Evolutionary conservation across 2,797 vertebrate species (phyloP).

Genomic region (Gephyroberyx darwinii): DNA sequence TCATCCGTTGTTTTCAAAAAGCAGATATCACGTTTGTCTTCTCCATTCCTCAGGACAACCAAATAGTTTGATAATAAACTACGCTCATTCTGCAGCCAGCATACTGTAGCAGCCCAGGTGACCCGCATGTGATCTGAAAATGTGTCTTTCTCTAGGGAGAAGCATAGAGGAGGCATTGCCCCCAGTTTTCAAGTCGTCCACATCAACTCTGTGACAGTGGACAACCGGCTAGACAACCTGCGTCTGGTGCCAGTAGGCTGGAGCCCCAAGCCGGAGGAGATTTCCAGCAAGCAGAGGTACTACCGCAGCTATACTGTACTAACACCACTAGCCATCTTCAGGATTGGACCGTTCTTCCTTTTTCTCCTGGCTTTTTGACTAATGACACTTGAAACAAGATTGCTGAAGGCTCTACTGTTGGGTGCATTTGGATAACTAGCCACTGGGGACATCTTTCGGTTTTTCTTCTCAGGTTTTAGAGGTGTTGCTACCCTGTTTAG

Average conservation of each 20-base stretch:
- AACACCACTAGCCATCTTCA: not conserved
- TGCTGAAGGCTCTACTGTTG: no score
- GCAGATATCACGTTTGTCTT: no score
- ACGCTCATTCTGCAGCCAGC: no score
- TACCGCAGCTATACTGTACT: not conserved
- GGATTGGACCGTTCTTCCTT: not conserved
- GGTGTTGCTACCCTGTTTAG: no score
- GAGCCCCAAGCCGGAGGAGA: conserved; percentile 94
- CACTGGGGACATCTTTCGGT: no score
- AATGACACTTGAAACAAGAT: no score
- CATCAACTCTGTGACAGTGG: conserved; percentile 95
- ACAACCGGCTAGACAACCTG: conserved; percentile 97
- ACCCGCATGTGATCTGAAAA: not conserved
- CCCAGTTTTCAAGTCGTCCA: conserved; percentile 97
- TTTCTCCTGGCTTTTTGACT: not conserved
- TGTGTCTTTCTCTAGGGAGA: conserved; percentile 85
- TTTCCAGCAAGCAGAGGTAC: conserved; percentile 97
- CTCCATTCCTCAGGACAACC: no score
- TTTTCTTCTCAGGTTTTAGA: no score
- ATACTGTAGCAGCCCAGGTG: not conserved
- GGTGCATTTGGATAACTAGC: no score
- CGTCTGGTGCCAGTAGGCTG: conserved; percentile 93
- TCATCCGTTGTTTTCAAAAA: no score
- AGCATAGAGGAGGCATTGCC: conserved; percentile 95
- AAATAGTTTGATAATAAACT: not conserved